phyloP scores from a whole-genome alignment of 1,140 invertebrate genomes.

The Macrocentrus cingulum region DNA sequence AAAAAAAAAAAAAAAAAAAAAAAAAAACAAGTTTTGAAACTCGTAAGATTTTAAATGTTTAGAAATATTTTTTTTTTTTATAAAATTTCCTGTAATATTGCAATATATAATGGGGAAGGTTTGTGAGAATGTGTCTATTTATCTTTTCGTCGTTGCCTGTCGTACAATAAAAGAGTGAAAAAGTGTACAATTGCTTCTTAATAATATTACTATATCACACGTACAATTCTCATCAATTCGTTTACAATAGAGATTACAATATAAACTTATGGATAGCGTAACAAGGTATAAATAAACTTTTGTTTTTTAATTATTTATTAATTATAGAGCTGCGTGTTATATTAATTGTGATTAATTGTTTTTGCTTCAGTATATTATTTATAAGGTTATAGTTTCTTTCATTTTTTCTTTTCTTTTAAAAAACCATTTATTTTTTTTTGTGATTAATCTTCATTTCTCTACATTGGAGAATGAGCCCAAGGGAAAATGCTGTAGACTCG shows the following conservation, averaged over 20 bases:
- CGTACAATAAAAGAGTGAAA: background rate
- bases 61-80: too few species aligned
- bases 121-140: background rate
- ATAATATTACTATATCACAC: slow-evolving; percentile 56
- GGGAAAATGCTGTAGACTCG: too few species aligned
- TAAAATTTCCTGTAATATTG: too few species aligned
- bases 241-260: slow-evolving; percentile 47
- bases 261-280: slow-evolving; percentile 56
- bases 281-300: slow-evolving; percentile 51
- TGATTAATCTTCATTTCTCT: background rate
- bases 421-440: slow-evolving; percentile 1
- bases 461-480: too few species aligned
- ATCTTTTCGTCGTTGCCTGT: background rate
- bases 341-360: slow-evolving; percentile 27
- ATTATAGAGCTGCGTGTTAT: slow-evolving; percentile 48
- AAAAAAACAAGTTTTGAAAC: too few species aligned
- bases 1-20: too few species aligned
- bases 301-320: too few species aligned
- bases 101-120: too few species aligned
- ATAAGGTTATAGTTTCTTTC: slow-evolving; percentile 17
- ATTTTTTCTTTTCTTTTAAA: background rate
- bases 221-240: slow-evolving; percentile 48
- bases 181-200: slow-evolving; percentile 52
- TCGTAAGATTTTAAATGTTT: too few species aligned
- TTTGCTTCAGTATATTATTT: slow-evolving; percentile 22